A percentile compares a stretch with the other conserved stretches of the same genome.
phyloP scores from a whole-genome alignment of 2,113 vertebrate species.

The Pangasianodon hypophthalmus region DNA sequence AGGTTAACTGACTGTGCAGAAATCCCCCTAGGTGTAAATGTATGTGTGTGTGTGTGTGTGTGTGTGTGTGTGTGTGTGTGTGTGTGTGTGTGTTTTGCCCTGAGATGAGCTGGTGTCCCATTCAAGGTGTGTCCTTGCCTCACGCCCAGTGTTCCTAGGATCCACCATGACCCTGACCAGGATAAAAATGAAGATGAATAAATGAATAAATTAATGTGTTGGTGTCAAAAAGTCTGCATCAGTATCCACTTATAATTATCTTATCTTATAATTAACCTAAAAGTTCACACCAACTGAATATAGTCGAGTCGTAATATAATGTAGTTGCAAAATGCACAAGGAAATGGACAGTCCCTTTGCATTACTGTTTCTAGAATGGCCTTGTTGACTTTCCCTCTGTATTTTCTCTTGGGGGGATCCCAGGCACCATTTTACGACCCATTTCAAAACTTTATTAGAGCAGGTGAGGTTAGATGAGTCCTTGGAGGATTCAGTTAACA shows the following conservation, averaged over 20 bases:
- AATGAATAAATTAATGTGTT: not conserved
- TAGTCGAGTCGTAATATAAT: not conserved
- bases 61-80: not conserved
- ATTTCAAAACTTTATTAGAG: conserved; percentile 9
- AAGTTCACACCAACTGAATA: not conserved
- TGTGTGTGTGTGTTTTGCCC: not conserved
- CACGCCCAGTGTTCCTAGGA: not conserved
- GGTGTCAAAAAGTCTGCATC: not conserved
- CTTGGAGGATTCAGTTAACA: not conserved
- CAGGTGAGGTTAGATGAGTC: not conserved
- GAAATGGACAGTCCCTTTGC: not conserved
- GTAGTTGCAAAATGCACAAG: not conserved
- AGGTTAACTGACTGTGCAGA: not conserved
- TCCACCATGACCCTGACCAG: not conserved
- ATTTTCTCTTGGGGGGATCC: not conserved
- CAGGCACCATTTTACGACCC: not conserved
- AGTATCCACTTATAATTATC: not conserved
- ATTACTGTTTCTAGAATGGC: not conserved
- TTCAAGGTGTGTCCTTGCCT: not conserved
- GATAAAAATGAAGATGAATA: not conserved
- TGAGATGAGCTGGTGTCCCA: not conserved
- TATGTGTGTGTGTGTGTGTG: not conserved
- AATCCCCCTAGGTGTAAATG: not conserved
- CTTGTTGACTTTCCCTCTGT: not conserved
- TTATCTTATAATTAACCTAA: not conserved